Evolutionary conservation across 1,140 invertebrate species (phyloP), one percentile per base, ranked within the genome.

Genomic region (Drosophila nannoptera): DNA sequence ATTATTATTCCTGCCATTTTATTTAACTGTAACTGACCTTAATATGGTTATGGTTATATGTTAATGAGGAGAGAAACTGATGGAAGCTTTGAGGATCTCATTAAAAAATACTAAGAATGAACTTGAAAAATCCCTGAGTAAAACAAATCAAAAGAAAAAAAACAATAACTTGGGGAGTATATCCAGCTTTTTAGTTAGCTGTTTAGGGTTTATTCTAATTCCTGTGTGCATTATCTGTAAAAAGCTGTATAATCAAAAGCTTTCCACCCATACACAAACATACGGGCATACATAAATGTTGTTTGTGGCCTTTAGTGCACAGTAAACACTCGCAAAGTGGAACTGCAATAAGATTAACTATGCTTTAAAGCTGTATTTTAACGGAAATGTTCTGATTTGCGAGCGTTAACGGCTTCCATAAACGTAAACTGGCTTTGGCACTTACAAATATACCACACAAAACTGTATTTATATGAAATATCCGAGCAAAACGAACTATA

Each of bases 251-350:
- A 36, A 29, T 22, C 14, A 22, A 7, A 22, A 45, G 4, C 29
- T 8, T 3, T 16, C 14, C 43, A 8, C 7, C 8, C 14, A 29
- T 16, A 66, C 35, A 59, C 50, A 38, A 11, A 55, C 40, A 49
- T n/a, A 73, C 14, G 65, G 31, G 64, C 69, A 81, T 82, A 81
- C 61, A 72, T 77, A 82, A 78, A 78, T 82, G 75, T 82, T 83
- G 78, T 78, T 75, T 77, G 68, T 82, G 78, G 75, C 71, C 60
- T 54, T 67, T 61, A 54, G 22, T 68, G 71, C 60, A 50, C 48
- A 50, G 48, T 33, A 7, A 14, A 14, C 31, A n/a, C 22, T n/a
- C 46, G 46, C 11, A 7, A 49, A 31, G 3, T 12, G 12, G 46
- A 49, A 49, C 46, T 6, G 22, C 22, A 22, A 22, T 22, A 43